A percentile compares a stretch with the other conserved stretches of the same genome.
Evolutionary conservation across 1,140 invertebrate genomes (phyloP).

Genomic region (Globodera rostochiensis): DNA sequence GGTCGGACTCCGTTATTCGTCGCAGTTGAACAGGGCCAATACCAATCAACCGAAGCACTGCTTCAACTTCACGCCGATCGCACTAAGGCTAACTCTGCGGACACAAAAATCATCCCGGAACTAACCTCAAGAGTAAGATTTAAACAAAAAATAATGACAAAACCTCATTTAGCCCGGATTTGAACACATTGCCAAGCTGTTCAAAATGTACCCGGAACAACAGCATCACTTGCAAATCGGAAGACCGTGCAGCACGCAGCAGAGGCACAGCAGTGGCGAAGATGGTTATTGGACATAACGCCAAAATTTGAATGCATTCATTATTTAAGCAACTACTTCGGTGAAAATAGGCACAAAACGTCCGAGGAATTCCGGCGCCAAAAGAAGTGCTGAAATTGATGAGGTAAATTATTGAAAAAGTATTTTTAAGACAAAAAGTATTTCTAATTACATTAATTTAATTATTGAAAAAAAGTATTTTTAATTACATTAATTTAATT

Average conservation of each 20-base stretch:
- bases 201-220: slow-evolving; percentile 23
- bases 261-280: not conserved
- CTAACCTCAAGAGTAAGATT: slow-evolving; percentile 2
- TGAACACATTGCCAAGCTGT: slow-evolving; percentile 12
- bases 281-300: not conserved
- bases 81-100: slow-evolving; percentile 11
- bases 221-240: slow-evolving; percentile 1
- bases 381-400: not conserved
- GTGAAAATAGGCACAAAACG: not conserved
- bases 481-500: not conserved
- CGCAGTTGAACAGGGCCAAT: slow-evolving; percentile 25
- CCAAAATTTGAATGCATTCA: too few species aligned
- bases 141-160: not conserved
- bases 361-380: not conserved
- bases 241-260: slow-evolving; percentile 3
- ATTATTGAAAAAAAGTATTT: too few species aligned
- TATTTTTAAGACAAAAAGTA: too few species aligned
- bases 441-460: not conserved
- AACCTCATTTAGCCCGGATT: slow-evolving; percentile 7
- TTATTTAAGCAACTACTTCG: not conserved
- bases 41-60: not conserved
- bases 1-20: slow-evolving; percentile 18
- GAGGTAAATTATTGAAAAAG: not conserved
- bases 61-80: slow-evolving; percentile 15
- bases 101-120: slow-evolving; percentile 23